These are phyloP conservation scores for Cheilosia vulpina DNA, from an alignment of 2,888 invertebrate genomes.

Conservation along the genomic window DNA sequence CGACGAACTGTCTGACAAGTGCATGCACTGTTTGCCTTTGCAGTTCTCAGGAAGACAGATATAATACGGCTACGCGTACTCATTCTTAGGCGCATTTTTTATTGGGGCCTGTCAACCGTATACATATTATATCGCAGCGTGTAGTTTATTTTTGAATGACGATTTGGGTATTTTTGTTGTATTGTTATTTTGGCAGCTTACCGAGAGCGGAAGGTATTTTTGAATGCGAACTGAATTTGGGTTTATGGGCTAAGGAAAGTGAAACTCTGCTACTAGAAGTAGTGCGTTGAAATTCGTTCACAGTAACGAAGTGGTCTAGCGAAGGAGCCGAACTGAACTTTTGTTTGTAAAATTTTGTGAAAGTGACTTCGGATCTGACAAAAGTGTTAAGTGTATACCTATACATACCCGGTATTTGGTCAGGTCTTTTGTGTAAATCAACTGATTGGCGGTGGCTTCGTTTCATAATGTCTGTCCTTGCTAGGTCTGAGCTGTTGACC, in stretches of 20 bases:
- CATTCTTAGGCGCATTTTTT: slow-evolving; percentile 37
- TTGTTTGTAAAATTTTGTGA: background rate
- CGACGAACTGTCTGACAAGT: slow-evolving; percentile 64
- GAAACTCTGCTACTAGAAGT: slow-evolving; percentile 13
- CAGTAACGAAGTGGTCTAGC: background rate
- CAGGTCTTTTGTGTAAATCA: no score
- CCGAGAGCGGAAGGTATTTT: slow-evolving; percentile 27
- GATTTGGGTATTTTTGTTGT: slow-evolving; percentile 6
- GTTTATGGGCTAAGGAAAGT: slow-evolving; percentile 38
- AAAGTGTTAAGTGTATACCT: no score
- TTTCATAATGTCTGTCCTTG: no score
- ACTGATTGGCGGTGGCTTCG: no score
- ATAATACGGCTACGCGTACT: slow-evolving; percentile 2
- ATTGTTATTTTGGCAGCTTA: slow-evolving; percentile 8
- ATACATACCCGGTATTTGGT: no score
- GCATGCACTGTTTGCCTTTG: slow-evolving; percentile 43
- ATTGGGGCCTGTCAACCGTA: slow-evolving; percentile 65
- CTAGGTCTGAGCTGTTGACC: no score
- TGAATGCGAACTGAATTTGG: slow-evolving; percentile 25
- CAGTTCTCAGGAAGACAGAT: slow-evolving; percentile 7
- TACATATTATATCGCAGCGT: slow-evolving; percentile 6
- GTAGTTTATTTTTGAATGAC: slow-evolving; percentile 64
- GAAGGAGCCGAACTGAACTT: background rate
- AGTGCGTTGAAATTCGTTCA: background rate
- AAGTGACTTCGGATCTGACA: background rate